Percentiles rank a stretch among this genome's conserved stretches.
phyloP scores from a whole-genome alignment of 2,113 vertebrate species.

The Tapirus terrestris region DNA sequence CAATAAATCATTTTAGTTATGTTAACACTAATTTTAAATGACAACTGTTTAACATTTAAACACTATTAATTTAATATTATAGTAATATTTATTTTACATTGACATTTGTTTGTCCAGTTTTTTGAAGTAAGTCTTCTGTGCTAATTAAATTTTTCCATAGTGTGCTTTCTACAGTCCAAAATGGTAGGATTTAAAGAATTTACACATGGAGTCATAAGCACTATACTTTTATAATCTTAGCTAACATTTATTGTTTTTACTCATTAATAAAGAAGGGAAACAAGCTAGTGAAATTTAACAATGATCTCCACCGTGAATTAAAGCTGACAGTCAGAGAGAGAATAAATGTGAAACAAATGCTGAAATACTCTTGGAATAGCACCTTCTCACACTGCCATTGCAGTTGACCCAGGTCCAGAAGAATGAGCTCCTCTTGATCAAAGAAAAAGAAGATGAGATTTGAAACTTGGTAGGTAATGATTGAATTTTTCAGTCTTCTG shows the following conservation, averaged over 20 bases:
- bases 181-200: neutral
- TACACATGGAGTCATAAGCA: neutral
- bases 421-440: conserved; percentile 51
- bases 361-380: neutral
- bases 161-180: neutral
- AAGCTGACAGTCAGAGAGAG: conserved; percentile 47
- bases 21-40: conserved; percentile 26
- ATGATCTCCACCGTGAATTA: conserved; percentile 53
- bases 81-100: neutral
- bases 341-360: conserved; percentile 25
- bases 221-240: neutral
- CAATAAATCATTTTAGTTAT: neutral
- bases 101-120: neutral
- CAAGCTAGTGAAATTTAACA: neutral
- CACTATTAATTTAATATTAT: neutral
- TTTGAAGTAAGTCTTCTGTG: neutral
- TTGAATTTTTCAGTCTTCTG: conserved; percentile 76
- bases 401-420: conserved; percentile 35
- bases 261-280: neutral
- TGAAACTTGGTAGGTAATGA: conserved; percentile 52
- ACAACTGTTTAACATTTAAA: neutral
- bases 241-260: neutral
- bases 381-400: neutral
- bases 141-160: neutral
- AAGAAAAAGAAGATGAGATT: conserved; percentile 58